Evolutionary conservation across 92 coral and sea anemone species (phyloP).

Genomic region (Palythoa grandiflora): DNA sequence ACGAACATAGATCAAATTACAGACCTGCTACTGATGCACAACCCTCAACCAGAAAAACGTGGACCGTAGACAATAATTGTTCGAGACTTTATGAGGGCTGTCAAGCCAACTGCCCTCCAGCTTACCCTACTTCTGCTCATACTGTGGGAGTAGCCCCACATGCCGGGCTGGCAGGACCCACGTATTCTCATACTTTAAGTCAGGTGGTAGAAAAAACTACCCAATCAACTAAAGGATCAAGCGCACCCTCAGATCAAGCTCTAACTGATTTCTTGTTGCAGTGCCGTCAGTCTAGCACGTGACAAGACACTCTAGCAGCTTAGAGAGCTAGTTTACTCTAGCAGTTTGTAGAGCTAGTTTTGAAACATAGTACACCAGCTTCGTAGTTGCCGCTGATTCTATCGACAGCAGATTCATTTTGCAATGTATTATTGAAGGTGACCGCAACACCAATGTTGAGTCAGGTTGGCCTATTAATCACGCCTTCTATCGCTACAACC

Average conservation of each 20-base stretch:
- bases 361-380: too few relatives aligned
- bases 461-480: too few relatives aligned
- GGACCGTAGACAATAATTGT: background rate
- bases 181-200: background rate
- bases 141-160: background rate
- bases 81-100: background rate
- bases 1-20: background rate
- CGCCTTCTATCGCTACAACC: too few relatives aligned
- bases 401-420: too few relatives aligned
- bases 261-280: slow-evolving; percentile 29
- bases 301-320: background rate
- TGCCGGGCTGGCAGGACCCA: background rate
- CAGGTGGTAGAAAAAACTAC: background rate
- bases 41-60: background rate
- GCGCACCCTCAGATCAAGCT: slow-evolving; percentile 10
- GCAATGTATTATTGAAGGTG: too few relatives aligned
- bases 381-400: too few relatives aligned
- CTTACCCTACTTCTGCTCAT: background rate
- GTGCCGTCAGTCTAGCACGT: slow-evolving; percentile 20
- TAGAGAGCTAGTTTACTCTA: too few relatives aligned
- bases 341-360: too few relatives aligned
- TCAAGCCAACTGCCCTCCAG: slow-evolving; percentile 9
- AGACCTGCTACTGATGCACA: background rate
- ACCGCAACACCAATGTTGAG: too few relatives aligned
- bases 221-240: background rate